Evolutionary conservation across 2,888 invertebrate genomes (phyloP).

Genomic region (Ectemnius continuus): DNA sequence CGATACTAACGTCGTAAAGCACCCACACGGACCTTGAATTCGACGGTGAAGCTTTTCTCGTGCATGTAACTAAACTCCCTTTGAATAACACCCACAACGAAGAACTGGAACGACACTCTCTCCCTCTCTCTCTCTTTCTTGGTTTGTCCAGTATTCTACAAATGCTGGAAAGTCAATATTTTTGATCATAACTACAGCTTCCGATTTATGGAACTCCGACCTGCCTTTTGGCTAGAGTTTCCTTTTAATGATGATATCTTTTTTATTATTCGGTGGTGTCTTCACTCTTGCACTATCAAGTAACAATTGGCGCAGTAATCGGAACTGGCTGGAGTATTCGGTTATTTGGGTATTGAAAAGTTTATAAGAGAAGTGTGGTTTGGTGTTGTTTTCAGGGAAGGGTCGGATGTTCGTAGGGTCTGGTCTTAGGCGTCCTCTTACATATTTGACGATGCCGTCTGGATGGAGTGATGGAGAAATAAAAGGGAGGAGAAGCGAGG

Average conservation of each 20-base stretch:
- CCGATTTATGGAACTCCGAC: no score
- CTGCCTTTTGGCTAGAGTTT: no score
- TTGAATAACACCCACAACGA: background rate
- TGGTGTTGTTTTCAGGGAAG: no score
- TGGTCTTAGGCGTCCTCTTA: conserved; percentile 44
- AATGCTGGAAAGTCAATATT: background rate
- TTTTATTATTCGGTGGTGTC: no score
- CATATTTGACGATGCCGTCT: conserved; percentile 56
- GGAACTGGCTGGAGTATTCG: no score
- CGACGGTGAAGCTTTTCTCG: background rate
- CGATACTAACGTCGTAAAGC: conserved; percentile 22
- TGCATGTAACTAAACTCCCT: background rate
- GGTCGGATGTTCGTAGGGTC: background rate
- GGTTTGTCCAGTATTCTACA: background rate
- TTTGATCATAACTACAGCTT: background rate
- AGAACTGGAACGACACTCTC: background rate
- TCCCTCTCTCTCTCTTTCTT: background rate
- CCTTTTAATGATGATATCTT: no score
- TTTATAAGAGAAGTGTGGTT: no score
- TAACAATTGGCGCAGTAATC: no score
- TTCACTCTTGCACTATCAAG: no score
- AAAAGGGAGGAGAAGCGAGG: conserved; percentile 54
- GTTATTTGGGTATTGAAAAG: no score
- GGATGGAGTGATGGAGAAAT: conserved; percentile 50
- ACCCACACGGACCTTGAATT: background rate